These are phyloP conservation scores for Chlamydotis undulata DNA, from an alignment of 2,113 vertebrate genomes.

Conservation along the genomic window DNA sequence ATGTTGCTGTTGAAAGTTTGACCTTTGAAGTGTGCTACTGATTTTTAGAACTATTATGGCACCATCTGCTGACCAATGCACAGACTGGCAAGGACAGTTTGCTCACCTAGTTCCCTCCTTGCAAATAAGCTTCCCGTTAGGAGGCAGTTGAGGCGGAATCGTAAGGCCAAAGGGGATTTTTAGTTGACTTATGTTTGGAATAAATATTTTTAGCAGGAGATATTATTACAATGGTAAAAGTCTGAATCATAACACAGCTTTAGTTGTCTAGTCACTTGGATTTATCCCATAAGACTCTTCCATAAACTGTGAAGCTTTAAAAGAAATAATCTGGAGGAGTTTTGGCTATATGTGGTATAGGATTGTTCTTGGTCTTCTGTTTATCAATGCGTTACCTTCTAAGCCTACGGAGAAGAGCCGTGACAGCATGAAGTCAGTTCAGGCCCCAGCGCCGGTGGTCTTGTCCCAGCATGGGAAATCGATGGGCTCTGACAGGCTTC, in stretches of 20 bases:
- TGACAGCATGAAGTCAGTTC: constrained; percentile 10
- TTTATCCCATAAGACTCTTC: background rate
- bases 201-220: background rate
- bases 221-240: background rate
- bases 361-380: background rate
- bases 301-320: background rate
- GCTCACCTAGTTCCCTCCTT: background rate
- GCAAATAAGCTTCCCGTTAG: background rate
- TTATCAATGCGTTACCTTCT: background rate
- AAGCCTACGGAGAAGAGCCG: constrained; percentile 23
- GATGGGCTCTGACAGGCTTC: constrained; percentile 70
- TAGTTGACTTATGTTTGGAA: background rate
- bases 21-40: background rate
- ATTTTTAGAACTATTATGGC: constrained; percentile 11
- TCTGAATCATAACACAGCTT: background rate
- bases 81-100: background rate
- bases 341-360: fast-evolving
- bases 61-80: constrained; percentile 43
- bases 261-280: background rate
- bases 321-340: background rate
- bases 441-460: constrained; percentile 11
- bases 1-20: background rate
- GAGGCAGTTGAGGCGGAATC: background rate
- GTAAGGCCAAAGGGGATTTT: background rate
- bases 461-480: constrained; percentile 30